Conservation (phyloP, 2,888 invertebrate species). For the Apamea crenata region DNA sequence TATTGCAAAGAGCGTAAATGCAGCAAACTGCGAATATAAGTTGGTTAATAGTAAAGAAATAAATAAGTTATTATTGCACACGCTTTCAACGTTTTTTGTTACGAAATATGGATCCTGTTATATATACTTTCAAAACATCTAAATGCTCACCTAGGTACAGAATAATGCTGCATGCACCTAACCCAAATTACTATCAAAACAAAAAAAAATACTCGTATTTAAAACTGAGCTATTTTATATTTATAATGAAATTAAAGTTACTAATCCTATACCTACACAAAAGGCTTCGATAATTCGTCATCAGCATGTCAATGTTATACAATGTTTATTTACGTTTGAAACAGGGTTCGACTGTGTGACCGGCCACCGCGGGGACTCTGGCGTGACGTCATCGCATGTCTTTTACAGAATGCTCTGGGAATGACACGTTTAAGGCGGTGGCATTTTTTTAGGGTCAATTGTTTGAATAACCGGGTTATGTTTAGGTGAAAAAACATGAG, state of each 20-base stretch:
- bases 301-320: neutral
- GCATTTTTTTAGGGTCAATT: neutral
- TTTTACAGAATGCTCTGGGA: neutral
- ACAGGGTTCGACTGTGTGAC: neutral
- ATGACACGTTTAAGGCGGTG: slow-evolving; percentile 9
- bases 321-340: slow-evolving; percentile 35
- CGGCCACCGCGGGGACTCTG: neutral
- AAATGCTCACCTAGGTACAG: neutral
- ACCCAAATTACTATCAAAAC: neutral
- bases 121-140: neutral
- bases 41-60: neutral
- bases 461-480: neutral
- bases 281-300: neutral
- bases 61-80: neutral
- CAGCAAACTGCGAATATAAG: neutral
- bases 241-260: neutral
- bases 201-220: neutral
- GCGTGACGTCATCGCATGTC: slow-evolving; percentile 45
- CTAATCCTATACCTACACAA: neutral
- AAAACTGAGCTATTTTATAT: neutral
- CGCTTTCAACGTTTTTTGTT: neutral
- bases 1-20: too few relatives aligned
- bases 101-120: neutral
- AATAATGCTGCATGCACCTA: neutral
- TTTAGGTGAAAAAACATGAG: neutral